A percentile compares a stretch with the other conserved stretches of the same genome.
Evolutionary conservation across 2,888 invertebrate genomes (phyloP).

Genomic region (Aphelenchoides bicaudatus): DNA sequence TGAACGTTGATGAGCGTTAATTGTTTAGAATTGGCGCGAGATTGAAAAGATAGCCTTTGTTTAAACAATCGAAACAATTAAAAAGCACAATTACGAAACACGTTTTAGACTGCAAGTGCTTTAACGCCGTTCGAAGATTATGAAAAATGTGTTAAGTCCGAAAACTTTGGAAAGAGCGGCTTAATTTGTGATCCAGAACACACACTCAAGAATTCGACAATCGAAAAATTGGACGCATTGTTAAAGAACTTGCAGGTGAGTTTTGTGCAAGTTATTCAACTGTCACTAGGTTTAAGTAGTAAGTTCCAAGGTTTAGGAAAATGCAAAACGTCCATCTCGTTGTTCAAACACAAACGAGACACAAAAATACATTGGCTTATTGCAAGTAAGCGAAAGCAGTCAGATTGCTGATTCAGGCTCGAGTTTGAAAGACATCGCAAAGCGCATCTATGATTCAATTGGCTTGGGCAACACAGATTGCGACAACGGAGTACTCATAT

Average conservation of each 20-base stretch:
- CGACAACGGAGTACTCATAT: constrained; percentile 54
- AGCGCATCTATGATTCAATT: constrained; percentile 44
- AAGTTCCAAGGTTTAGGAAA: neutral
- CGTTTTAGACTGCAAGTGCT: neutral
- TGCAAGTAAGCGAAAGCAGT: constrained; percentile 40
- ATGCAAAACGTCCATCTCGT: constrained; percentile 7
- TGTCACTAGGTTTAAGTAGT: constrained; percentile 1
- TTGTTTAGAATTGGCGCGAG: no score
- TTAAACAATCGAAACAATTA: no score
- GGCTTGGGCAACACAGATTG: constrained; percentile 49
- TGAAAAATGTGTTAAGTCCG: constrained; percentile 35
- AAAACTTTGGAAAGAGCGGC: constrained; percentile 32
- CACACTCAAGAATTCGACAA: constrained; percentile 18
- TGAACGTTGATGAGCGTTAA: no score
- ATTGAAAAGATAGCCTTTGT: no score
- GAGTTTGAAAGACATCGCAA: constrained; percentile 42
- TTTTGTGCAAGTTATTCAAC: no score
- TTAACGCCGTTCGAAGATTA: constrained; percentile 27
- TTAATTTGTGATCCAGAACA: constrained; percentile 24
- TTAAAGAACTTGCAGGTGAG: constrained; percentile 17
- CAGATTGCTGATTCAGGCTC: constrained; percentile 22
- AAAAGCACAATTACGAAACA: no score
- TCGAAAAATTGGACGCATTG: constrained; percentile 20
- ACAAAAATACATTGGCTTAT: constrained; percentile 39
- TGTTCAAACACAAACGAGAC: neutral